phyloP scores from a whole-genome alignment of 1,140 invertebrate species.

The Acyrthosiphon pisum region DNA sequence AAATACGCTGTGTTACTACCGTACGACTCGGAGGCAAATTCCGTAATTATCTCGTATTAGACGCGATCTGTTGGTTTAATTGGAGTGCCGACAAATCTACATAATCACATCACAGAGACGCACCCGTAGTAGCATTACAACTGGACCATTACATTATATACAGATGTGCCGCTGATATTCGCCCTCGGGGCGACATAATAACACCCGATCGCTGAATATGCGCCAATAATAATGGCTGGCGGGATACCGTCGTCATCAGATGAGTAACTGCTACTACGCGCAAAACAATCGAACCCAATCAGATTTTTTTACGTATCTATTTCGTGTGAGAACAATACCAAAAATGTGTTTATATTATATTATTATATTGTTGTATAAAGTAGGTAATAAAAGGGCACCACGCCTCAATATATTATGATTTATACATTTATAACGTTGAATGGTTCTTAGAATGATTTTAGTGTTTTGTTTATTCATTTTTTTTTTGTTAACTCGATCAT shows the following conservation, averaged over 20 bases:
- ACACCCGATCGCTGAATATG: neutral
- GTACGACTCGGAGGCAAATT: neutral
- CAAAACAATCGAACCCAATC: conserved; percentile 30
- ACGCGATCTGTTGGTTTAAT: neutral
- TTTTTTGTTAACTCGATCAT: neutral
- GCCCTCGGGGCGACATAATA: neutral
- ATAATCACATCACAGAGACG: neutral
- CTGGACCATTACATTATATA: conserved; percentile 1
- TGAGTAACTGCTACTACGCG: neutral
- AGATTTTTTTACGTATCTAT: neutral
- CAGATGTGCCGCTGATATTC: neutral
- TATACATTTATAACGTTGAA: neutral
- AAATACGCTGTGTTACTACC: neutral
- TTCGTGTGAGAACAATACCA: neutral
- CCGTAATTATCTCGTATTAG: conserved; percentile 18
- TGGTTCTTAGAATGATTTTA: neutral
- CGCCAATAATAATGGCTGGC: neutral
- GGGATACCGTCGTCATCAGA: neutral
- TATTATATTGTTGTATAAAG: neutral
- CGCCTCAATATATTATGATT: neutral
- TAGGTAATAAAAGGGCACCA: neutral
- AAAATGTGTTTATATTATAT: conserved; percentile 15
- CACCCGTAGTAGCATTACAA: neutral
- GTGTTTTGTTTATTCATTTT: neutral
- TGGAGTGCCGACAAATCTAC: neutral